Base-by-base conservation (phyloP, 2,797 vertebrate species). In the Myiothlypis chrysogaster region DNA sequence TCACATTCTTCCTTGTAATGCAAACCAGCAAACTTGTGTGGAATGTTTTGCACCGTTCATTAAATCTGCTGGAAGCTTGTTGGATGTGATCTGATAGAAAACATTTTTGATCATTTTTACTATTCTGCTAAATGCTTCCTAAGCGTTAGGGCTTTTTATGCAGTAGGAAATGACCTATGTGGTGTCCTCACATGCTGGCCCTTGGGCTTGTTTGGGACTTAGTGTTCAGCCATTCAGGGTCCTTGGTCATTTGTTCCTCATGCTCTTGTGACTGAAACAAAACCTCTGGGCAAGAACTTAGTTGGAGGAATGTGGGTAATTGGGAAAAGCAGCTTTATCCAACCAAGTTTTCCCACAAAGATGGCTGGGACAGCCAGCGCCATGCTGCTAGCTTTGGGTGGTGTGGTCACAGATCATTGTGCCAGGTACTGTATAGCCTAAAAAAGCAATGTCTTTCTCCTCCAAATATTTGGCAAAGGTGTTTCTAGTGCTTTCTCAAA, bases 171-270 rank as follows among this genome's bases (percentile, higher is more conserved):
- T 76, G 3, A 70, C 80, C 52, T 84, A 41, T 35, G n/a, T 0
- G 0, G 30, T 72, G 37, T 91, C 83, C 73, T 87, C 86, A 63
- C 4, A 1, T 65, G 63, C 66, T 72, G 81, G 61, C 50, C 49
- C 65, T 80, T 85, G 60, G 68, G 27, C 68, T 87, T 83, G 55
- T 80, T 94, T 85, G 80, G 60, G 64, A 53, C 66, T 87, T 49
- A 50, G 24, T 71, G 16, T 80, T 85, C 81, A 83, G 53, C 78
- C 25, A 8, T 80, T 85, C 37, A 56, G 49, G 14, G 49, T 60
- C 76, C 57, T 91, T 94, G 83, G 80, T 83, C 49, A 53, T 85
- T 94, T 81, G 16, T 87, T 94, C 66, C 70, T 92, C 23, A 7
- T 52, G 41, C 39, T 78, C 35, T 92, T 83, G 56, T 89, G 71